These are phyloP conservation scores for Pangasius sanitwongsei DNA, from an alignment of 2,797 vertebrate species.

Conservation along the genomic window DNA sequence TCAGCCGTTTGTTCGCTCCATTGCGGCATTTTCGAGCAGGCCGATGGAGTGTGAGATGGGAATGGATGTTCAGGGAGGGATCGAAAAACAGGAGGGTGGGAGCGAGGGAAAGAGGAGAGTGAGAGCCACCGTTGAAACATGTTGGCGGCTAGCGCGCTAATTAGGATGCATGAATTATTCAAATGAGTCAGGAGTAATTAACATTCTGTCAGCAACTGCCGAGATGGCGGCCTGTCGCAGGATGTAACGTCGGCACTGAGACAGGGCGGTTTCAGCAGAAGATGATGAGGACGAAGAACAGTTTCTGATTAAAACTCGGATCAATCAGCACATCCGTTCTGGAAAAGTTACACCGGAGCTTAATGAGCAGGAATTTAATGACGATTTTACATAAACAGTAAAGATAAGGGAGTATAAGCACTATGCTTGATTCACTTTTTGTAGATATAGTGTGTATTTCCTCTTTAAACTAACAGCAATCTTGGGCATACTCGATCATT, in stretches of 20 bases:
- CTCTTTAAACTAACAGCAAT: background rate
- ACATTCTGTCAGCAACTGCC: conserved; percentile 74
- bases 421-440: background rate
- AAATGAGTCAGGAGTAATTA: conserved; percentile 74
- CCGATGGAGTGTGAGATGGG: conserved; percentile 28
- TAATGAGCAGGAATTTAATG: background rate
- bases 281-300: background rate
- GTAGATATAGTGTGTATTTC: background rate
- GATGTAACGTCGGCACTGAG: background rate
- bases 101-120: conserved; percentile 55
- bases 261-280: background rate
- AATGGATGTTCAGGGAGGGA: conserved; percentile 19
- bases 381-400: background rate
- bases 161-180: conserved; percentile 83
- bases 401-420: background rate
- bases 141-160: conserved; percentile 77
- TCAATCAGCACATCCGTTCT: background rate
- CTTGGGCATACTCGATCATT: background rate
- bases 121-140: conserved; percentile 70
- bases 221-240: conserved; percentile 66
- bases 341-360: background rate
- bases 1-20: background rate
- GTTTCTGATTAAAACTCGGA: conserved; percentile 3
- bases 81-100: conserved; percentile 41
- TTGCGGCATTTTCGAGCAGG: background rate